A percentile compares a stretch with the other conserved stretches of the same genome.
These are phyloP conservation scores for Steatocranus sp. DNA, from an alignment of 2,797 vertebrate species.

Conservation along the genomic window DNA sequence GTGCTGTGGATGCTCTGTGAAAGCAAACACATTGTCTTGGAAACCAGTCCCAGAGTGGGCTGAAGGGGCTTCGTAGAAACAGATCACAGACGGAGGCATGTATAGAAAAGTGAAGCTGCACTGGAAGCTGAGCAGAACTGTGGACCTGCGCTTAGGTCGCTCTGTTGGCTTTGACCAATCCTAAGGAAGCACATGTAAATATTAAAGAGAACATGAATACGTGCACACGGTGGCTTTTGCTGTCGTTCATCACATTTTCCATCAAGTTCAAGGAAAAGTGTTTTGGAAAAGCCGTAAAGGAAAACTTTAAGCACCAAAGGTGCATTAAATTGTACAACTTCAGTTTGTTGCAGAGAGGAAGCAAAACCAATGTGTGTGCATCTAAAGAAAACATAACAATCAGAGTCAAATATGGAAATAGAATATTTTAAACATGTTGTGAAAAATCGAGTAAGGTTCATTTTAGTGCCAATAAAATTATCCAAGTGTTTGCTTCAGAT, in stretches of 20 bases:
- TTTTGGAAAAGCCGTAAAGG: too few species aligned
- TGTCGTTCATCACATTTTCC: neutral
- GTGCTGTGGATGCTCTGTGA: neutral
- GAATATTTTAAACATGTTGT: neutral
- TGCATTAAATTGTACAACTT: neutral
- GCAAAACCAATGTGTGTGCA: rapidly evolving
- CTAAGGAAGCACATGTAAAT: neutral
- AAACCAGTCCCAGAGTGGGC: neutral
- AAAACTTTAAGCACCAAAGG: neutral
- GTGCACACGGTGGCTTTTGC: neutral
- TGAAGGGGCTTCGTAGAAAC: neutral
- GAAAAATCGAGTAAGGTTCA: neutral
- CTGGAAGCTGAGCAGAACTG: neutral
- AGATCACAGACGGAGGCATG: neutral
- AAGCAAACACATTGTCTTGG: neutral
- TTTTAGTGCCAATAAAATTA: neutral
- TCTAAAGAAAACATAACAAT: neutral
- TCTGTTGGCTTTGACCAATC: neutral
- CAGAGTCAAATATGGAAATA: rapidly evolving
- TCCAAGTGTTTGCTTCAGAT: neutral
- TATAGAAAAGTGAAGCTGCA: neutral
- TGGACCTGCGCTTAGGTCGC: neutral
- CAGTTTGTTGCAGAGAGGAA: neutral
- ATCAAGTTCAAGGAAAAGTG: neutral
- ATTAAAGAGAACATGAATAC: neutral